phyloP scores from a whole-genome alignment of 2,888 invertebrate genomes.

The Drosophila helvetica region DNA sequence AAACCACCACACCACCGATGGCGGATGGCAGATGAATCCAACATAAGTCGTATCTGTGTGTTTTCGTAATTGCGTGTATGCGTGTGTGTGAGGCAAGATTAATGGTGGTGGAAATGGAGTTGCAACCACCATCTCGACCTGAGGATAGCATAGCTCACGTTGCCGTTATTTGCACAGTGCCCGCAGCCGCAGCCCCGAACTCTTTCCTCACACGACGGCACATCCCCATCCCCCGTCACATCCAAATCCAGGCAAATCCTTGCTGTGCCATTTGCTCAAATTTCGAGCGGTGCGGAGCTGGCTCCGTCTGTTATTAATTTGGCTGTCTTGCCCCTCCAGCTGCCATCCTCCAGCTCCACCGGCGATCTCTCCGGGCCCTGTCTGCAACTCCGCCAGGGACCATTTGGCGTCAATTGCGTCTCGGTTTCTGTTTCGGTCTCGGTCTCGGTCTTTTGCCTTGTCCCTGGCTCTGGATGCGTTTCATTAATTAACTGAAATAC shows the following conservation, averaged over 20 bases:
- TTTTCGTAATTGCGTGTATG: constrained; percentile 31
- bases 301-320: constrained; percentile 76
- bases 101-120: constrained; percentile 68
- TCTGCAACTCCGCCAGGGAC: constrained; percentile 37
- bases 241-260: constrained; percentile 24
- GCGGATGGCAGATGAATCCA: constrained; percentile 40
- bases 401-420: constrained; percentile 73
- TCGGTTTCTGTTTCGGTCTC: constrained; percentile 63
- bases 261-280: constrained; percentile 65
- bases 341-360: not conserved
- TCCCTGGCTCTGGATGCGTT: constrained; percentile 65
- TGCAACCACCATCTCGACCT: constrained; percentile 66
- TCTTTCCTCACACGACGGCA: constrained; percentile 51
- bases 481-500: constrained; percentile 82
- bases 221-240: not conserved
- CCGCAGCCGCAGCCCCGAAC: constrained; percentile 55
- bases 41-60: constrained; percentile 39
- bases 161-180: constrained; percentile 74
- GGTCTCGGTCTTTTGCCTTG: constrained; percentile 40
- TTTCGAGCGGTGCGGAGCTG: constrained; percentile 51
- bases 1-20: constrained; percentile 40
- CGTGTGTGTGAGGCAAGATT: constrained; percentile 39
- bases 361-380: constrained; percentile 14
- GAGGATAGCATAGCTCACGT: constrained; percentile 37
- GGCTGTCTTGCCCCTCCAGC: constrained; percentile 33